A percentile compares a stretch with the other conserved stretches of the same genome.
phyloP scores from a whole-genome alignment of 2,888 invertebrate species.

The Strigamia transsilvanica region DNA sequence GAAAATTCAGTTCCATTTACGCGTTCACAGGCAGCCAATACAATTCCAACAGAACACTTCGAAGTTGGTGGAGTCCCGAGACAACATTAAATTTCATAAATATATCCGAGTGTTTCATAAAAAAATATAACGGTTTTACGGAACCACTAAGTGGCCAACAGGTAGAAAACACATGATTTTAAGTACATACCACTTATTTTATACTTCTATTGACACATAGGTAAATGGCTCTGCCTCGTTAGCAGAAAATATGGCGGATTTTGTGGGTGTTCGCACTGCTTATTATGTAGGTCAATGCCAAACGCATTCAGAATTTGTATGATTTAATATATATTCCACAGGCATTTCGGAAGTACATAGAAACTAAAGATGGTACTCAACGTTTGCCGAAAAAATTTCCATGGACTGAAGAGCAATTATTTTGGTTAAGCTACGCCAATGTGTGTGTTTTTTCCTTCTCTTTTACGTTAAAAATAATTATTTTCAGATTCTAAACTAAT shows the following conservation, averaged over 20 bases:
- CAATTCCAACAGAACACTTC: background rate
- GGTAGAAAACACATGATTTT: background rate
- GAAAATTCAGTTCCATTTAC: background rate
- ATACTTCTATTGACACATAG: background rate
- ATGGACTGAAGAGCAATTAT: background rate
- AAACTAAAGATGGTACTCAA: background rate
- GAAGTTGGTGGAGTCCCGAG: background rate
- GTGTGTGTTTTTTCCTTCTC: background rate
- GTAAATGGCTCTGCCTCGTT: background rate
- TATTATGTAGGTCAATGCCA: background rate
- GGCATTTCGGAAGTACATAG: background rate
- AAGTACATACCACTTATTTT: background rate
- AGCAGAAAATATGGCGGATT: conserved; percentile 5
- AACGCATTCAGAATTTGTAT: background rate
- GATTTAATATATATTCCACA: background rate
- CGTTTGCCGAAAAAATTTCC: background rate
- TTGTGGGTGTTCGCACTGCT: background rate
- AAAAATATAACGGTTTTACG: background rate
- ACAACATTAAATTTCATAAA: background rate
- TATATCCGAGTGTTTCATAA: background rate
- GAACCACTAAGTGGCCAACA: background rate
- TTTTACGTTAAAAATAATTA: background rate
- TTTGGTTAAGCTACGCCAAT: conserved; percentile 4
- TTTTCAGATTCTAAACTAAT: background rate
- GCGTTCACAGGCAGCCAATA: background rate